phyloP scores from a whole-genome alignment of 2,888 invertebrate genomes.

The Gymnosoma rotundatum region DNA sequence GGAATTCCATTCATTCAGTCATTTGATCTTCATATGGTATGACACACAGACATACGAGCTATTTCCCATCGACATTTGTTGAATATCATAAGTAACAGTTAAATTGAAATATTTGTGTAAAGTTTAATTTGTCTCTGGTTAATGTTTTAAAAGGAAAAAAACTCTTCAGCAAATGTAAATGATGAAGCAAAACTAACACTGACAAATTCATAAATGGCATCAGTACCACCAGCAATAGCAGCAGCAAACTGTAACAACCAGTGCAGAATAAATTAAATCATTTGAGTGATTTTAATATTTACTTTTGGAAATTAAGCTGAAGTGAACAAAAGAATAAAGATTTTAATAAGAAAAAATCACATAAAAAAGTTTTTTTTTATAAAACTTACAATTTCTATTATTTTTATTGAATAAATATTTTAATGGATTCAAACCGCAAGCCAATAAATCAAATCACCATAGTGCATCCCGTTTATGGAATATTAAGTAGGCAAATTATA shows the following conservation, averaged over 20 bases:
- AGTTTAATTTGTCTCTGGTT: constrained; percentile 67
- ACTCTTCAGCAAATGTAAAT: constrained; percentile 21
- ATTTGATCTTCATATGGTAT: constrained; percentile 6
- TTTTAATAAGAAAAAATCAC: background rate
- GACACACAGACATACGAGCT: background rate
- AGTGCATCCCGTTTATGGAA: background rate
- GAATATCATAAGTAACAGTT: constrained; percentile 65
- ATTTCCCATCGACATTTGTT: constrained; percentile 18
- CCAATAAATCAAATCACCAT: constrained; percentile 41
- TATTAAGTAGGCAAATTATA: background rate
- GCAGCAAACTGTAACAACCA: constrained; percentile 19
- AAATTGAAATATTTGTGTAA: constrained; percentile 68
- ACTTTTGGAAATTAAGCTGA: constrained; percentile 69
- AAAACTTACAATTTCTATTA: constrained; percentile 21
- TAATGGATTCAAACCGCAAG: constrained; percentile 42
- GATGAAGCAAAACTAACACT: background rate
- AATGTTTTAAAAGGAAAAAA: constrained; percentile 24
- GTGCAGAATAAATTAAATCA: constrained; percentile 65
- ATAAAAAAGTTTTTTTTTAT: background rate
- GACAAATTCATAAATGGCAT: constrained; percentile 11
- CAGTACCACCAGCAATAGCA: constrained; percentile 16
- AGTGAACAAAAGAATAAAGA: constrained; percentile 60
- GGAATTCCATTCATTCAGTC: constrained; percentile 20
- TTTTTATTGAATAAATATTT: constrained; percentile 57
- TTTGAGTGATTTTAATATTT: constrained; percentile 66